These are phyloP conservation scores for Falcaria lacertinaria DNA, from an alignment of 2,888 invertebrate species.

Conservation along the genomic window DNA sequence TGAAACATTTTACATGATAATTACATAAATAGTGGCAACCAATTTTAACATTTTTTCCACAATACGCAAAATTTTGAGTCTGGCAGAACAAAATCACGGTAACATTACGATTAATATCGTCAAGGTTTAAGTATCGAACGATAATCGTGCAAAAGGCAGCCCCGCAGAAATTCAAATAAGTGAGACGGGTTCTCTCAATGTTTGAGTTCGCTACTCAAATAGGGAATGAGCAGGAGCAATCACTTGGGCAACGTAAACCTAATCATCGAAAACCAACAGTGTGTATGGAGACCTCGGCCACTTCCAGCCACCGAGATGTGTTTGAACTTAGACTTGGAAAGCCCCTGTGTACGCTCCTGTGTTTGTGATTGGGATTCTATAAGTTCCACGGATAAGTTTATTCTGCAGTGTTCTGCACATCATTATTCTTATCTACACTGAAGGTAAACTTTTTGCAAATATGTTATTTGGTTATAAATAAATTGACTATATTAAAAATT, in stretches of 20 bases:
- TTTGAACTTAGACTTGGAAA: slow-evolving; percentile 30
- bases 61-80: too few species aligned
- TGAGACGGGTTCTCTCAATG: slow-evolving; percentile 19
- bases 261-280: slow-evolving; percentile 59
- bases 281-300: slow-evolving; percentile 25
- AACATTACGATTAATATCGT: too few species aligned
- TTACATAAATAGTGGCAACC: too few species aligned
- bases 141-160: slow-evolving; percentile 13
- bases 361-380: slow-evolving; percentile 25
- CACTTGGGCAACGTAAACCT: slow-evolving; percentile 49
- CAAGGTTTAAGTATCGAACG: not conserved
- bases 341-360: slow-evolving; percentile 19
- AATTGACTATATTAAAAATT: too few species aligned
- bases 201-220: slow-evolving; percentile 44
- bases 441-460: too few species aligned
- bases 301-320: slow-evolving; percentile 31
- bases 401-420: too few species aligned
- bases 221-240: slow-evolving; percentile 37
- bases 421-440: too few species aligned
- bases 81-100: too few species aligned
- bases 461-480: too few species aligned
- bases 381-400: too few species aligned
- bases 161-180: slow-evolving; percentile 20
- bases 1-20: too few species aligned
- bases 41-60: too few species aligned